Percentiles rank a stretch among this genome's conserved stretches.
These are phyloP conservation scores for Setophaga kirtlandii DNA, from an alignment of 2,113 vertebrate genomes.

Conservation along the genomic window DNA sequence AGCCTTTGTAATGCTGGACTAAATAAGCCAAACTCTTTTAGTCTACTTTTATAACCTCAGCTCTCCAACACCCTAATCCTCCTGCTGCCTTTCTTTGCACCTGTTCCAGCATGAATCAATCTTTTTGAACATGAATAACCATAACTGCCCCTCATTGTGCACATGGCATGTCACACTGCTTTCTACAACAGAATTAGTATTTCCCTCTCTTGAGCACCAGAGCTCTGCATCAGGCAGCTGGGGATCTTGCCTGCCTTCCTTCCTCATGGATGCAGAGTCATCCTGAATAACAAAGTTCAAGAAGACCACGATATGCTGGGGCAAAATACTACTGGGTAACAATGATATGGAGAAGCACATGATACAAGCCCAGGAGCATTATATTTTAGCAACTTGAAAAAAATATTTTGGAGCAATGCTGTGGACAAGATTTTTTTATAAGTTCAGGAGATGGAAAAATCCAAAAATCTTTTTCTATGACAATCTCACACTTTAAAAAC, in stretches of 20 bases:
- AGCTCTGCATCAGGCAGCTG: background rate
- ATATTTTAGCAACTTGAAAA: background rate
- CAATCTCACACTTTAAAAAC: background rate
- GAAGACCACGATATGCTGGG: accelerated
- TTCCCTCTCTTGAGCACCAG: background rate
- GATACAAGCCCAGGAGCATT: background rate
- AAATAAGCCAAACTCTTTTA: constrained; percentile 53
- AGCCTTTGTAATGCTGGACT: constrained; percentile 39
- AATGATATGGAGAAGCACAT: background rate
- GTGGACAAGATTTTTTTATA: background rate
- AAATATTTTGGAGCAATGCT: background rate
- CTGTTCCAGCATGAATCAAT: constrained; percentile 64
- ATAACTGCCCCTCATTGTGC: constrained; percentile 39
- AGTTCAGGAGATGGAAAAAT: background rate
- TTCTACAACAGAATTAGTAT: constrained; percentile 35
- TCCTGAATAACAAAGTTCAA: background rate
- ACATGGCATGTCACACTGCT: constrained; percentile 25
- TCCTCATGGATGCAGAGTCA: background rate
- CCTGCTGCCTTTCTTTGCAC: constrained; percentile 55
- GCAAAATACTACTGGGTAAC: background rate
- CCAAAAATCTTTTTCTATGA: background rate
- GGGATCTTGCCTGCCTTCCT: background rate
- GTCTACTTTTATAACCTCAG: constrained; percentile 57
- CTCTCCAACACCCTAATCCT: constrained; percentile 36
- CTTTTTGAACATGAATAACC: constrained; percentile 48